Conservation (phyloP, 2,797 vertebrate species). For the Anolis apletophallus region DNA sequence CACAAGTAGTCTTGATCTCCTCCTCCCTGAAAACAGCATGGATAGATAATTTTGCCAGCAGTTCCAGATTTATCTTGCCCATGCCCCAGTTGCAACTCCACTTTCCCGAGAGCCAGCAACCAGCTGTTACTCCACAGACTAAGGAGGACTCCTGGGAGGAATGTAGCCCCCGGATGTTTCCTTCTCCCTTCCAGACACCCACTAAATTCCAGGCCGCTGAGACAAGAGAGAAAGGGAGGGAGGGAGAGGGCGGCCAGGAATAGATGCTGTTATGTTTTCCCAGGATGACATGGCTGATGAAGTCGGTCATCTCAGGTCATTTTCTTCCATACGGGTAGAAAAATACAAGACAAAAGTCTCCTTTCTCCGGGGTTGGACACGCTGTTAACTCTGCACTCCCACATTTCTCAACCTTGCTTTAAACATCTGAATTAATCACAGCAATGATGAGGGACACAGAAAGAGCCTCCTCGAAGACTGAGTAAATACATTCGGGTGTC, state of each 20-base stretch:
- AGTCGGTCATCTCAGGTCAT: slow-evolving; percentile 38
- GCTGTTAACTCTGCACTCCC: background rate
- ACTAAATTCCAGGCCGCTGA: slow-evolving; percentile 79
- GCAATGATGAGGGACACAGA: background rate
- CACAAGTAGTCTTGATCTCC: background rate
- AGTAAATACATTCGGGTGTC: no score
- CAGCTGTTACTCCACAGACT: background rate
- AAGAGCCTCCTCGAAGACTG: no score
- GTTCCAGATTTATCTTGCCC: background rate
- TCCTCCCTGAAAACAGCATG: background rate
- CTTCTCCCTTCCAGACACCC: slow-evolving; percentile 54
- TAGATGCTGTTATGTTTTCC: slow-evolving; percentile 43
- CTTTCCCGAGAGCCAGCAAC: slow-evolving; percentile 26
- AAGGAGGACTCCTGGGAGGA: slow-evolving; percentile 63
- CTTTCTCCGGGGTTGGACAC: background rate
- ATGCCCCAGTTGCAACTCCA: background rate
- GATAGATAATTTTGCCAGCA: background rate
- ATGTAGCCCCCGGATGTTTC: slow-evolving; percentile 56
- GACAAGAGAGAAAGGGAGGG: slow-evolving; percentile 60
- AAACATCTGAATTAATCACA: slow-evolving; percentile 50
- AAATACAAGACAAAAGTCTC: background rate
- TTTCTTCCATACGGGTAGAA: background rate
- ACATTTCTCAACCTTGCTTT: background rate
- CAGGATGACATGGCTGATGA: background rate
- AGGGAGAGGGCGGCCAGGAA: slow-evolving; percentile 65